phyloP scores from a whole-genome alignment of 2,888 invertebrate species.

The Plebejus melissa region DNA sequence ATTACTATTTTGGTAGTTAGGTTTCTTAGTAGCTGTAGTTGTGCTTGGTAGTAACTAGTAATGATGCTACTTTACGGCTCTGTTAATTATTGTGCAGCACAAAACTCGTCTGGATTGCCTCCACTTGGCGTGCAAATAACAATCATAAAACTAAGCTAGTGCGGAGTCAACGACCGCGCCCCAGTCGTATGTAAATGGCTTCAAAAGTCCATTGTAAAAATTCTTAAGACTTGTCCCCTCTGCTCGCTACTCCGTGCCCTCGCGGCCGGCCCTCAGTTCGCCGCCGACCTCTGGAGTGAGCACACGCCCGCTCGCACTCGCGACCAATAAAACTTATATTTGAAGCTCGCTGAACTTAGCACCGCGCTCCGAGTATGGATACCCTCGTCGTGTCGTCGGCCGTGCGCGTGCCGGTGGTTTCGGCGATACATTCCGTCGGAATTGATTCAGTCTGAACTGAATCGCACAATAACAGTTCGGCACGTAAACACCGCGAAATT shows the following conservation, averaged over 20 bases:
- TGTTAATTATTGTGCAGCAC: neutral
- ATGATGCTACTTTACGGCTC: neutral
- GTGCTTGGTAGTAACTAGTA: neutral
- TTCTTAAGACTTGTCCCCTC: slow-evolving; percentile 30
- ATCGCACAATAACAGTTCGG: slow-evolving; percentile 5
- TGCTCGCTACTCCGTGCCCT: slow-evolving; percentile 50
- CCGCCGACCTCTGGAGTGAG: slow-evolving; percentile 59
- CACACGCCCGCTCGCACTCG: slow-evolving; percentile 57
- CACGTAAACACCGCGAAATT: slow-evolving; percentile 13
- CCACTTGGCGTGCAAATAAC: neutral
- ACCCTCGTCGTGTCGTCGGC: neutral
- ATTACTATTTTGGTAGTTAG: neutral
- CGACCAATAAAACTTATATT: slow-evolving; percentile 57
- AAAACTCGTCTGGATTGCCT: neutral
- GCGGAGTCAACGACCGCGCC: slow-evolving; percentile 12
- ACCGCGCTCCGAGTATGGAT: neutral
- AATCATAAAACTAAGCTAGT: slow-evolving; percentile 11
- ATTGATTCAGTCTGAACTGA: neutral
- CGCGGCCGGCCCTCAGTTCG: slow-evolving; percentile 58
- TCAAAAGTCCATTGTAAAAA: slow-evolving; percentile 6
- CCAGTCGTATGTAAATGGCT: slow-evolving; percentile 7
- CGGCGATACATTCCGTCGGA: neutral
- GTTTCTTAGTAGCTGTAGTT: neutral
- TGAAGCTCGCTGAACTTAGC: slow-evolving; percentile 39
- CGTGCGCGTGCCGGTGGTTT: neutral